These are phyloP conservation scores for Hyperopisus bebe DNA, from an alignment of 2,113 vertebrate genomes.

Conservation along the genomic window DNA sequence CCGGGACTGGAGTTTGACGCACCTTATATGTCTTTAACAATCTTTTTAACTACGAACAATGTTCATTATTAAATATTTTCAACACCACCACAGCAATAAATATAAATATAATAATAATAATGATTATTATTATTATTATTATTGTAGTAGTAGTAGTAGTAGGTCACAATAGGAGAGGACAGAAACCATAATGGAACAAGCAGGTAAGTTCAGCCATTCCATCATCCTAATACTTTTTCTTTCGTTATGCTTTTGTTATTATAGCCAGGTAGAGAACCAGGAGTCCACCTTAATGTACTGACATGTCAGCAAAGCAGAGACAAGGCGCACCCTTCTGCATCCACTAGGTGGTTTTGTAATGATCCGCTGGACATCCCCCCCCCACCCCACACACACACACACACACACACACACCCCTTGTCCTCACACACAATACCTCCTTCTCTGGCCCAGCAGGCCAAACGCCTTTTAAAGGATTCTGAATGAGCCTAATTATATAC, in stretches of 20 bases:
- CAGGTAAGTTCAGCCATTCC: neutral
- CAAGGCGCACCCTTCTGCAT: neutral
- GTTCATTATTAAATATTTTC: neutral
- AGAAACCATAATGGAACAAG: neutral
- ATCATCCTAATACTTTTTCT: neutral
- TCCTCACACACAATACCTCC: neutral
- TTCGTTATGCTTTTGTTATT: neutral
- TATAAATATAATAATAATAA: neutral
- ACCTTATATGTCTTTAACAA: neutral
- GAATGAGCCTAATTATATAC: slow-evolving; percentile 6
- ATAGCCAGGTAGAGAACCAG: neutral
- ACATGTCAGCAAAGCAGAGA: neutral
- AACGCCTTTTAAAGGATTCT: neutral
- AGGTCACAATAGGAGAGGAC: neutral
- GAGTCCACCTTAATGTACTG: neutral
- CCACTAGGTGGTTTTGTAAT: neutral
- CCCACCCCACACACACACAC: neutral
- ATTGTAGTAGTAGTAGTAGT: neutral
- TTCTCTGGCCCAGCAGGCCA: neutral
- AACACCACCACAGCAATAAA: neutral
- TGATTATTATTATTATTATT: neutral
- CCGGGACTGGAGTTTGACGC: too few relatives aligned
- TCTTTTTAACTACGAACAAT: neutral
- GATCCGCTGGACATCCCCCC: neutral
- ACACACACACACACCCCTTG: neutral